Conservation (phyloP, 2,797 vertebrate genomes). For the Chloroceryle inda region DNA sequence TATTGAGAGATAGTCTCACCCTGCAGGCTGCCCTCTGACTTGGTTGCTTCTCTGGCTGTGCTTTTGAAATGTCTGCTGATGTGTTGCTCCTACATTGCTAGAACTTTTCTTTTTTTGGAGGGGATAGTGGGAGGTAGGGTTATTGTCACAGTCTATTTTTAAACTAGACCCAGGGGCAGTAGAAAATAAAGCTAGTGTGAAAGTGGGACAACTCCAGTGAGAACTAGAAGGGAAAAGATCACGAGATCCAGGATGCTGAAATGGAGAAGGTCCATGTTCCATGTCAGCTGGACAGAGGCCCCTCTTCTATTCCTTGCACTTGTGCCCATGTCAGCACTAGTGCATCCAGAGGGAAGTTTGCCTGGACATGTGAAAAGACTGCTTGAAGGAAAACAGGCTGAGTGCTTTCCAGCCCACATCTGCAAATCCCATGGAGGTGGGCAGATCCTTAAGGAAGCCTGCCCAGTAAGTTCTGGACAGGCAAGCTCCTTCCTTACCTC, state of each 20-base stretch:
- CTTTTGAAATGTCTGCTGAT: background rate
- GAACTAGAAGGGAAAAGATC: background rate
- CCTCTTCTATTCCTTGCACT: background rate
- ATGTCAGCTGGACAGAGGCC: background rate
- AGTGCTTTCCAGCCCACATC: background rate
- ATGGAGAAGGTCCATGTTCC: background rate
- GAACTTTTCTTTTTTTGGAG: background rate
- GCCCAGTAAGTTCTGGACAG: accelerated
- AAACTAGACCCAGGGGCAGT: background rate
- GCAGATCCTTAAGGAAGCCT: background rate
- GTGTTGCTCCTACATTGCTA: background rate
- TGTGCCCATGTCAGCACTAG: accelerated
- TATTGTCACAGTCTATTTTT: background rate
- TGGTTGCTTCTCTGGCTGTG: background rate
- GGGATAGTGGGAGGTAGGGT: background rate
- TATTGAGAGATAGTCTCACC: background rate
- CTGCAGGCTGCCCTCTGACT: background rate
- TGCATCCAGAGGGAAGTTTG: background rate
- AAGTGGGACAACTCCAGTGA: background rate
- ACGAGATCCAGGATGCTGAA: background rate
- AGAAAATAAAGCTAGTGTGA: background rate
- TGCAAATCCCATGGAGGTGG: background rate
- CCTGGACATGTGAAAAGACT: background rate
- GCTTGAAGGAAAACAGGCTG: background rate
- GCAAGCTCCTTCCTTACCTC: slow-evolving; percentile 5